Evolutionary conservation across 2,888 invertebrate genomes (phyloP), one percentile per base, ranked within the genome.

Genomic region (Hesperia comma): DNA sequence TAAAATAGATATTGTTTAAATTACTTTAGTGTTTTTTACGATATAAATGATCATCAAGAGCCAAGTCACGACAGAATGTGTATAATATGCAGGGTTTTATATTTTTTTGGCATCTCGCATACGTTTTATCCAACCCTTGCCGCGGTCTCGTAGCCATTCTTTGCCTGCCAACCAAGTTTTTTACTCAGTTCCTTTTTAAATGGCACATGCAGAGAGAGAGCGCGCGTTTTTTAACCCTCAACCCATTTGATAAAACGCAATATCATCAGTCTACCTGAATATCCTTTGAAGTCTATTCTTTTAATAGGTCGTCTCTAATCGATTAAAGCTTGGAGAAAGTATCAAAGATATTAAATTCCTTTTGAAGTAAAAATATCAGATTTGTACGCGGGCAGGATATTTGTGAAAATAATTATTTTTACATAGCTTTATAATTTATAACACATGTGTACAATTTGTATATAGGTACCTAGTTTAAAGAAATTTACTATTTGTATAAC

Each of bases 201-300:
- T 92, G 91, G 92, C 92, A 91, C 90, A 92, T 92, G 90, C 87
- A 90, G 87, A 86, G 86, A 86, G 86, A 88, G 84, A 83, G 80
- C 79, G 75, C 78, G 75, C 68, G 83, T 85, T 90, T 90, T 90
- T 89, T 83, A 75, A 72, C 72, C 76, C 77, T 78, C 79, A 73
- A 82, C 80, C 81, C 82, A 80, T 85, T 79, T 80, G 82, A 83
- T 88, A 90, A 90, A 91, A 91, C 78, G 90, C 92, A 90, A 85
- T 88, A 88, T 92, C 92, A 91, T 87, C 86, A 84, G 80, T 72
- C 83, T 92, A 92, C 91, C 92, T 92, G 91, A 81, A 80, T 80
- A 80, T 75, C 80, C 79, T 81, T 79, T 78, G 77, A 72, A 81
- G 78, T 76, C 81, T 83, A 79, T 88, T 84, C 81, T 86, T 85